Evolutionary conservation across 2,113 vertebrate species (phyloP).

Genomic region (Tenrec ecaudatus): DNA sequence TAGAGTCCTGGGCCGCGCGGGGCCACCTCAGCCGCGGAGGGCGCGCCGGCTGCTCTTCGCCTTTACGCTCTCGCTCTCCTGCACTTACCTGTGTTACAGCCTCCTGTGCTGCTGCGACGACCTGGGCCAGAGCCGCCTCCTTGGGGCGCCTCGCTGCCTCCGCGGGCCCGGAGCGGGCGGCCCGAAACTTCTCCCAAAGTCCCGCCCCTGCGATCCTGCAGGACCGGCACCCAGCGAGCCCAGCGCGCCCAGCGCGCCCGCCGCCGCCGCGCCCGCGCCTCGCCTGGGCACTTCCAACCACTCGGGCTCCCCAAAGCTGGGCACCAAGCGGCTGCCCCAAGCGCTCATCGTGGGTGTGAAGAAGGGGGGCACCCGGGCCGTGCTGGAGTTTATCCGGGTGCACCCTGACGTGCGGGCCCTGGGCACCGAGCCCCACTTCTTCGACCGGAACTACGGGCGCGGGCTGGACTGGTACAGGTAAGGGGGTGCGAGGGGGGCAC

Average conservation of each 20-base stretch:
- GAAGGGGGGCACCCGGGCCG: slow-evolving; percentile 96
- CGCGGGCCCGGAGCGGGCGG: slow-evolving; percentile 83
- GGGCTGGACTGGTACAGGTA: slow-evolving; percentile 99
- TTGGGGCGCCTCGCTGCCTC: slow-evolving; percentile 85
- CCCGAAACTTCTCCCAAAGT: slow-evolving; percentile 91
- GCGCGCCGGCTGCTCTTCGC: slow-evolving; percentile 91
- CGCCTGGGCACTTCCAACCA: slow-evolving; percentile 66
- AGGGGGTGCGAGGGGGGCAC: slow-evolving; percentile 65
- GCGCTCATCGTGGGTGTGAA: slow-evolving; percentile 97
- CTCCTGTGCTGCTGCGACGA: slow-evolving; percentile 90
- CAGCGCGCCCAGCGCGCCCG: slow-evolving; percentile 50
- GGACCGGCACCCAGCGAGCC: slow-evolving; percentile 73
- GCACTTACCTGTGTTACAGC: slow-evolving; percentile 93
- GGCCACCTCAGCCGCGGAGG: slow-evolving; percentile 89
- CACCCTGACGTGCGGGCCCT: slow-evolving; percentile 97
- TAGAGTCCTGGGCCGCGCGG: slow-evolving; percentile 90
- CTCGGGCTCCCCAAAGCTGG: slow-evolving; percentile 84
- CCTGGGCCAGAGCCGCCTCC: slow-evolving; percentile 86
- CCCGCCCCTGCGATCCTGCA: slow-evolving; percentile 85
- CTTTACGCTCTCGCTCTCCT: slow-evolving; percentile 92
- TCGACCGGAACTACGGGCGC: slow-evolving; percentile 96
- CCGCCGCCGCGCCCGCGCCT: slow-evolving; percentile 27
- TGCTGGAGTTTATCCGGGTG: slow-evolving; percentile 97
- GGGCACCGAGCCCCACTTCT: slow-evolving; percentile 97
- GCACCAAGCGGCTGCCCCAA: slow-evolving; percentile 92